Base-by-base conservation (phyloP, 2,888 invertebrate species). In the Colostygia pectinataria region DNA sequence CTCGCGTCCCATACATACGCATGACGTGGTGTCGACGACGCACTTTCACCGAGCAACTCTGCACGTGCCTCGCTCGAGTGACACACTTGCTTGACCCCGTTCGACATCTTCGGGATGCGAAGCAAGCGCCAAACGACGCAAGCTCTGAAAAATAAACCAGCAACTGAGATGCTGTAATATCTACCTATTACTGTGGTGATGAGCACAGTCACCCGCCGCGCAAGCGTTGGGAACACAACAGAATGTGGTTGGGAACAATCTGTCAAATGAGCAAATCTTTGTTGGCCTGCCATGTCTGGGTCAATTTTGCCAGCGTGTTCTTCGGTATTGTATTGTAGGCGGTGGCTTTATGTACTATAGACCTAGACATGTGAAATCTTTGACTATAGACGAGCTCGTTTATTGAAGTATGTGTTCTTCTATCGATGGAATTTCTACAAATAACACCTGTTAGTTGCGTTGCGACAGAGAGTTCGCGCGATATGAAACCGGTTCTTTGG, bases 391-490 rank as follows among this genome's bases (percentile, higher is more conserved):
- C 38, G 41, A 53, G 37, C 40, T 51, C 48, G 38, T 50, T 58
- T 61, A 63, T 60, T 59, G 59, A 57, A 59, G 59, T 56, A 65
- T 56, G 63, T 65, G 65, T 72, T 68, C 59, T 65, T 68, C 73
- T 74, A 72, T 77, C 63, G 68, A 52, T 63, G 74, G 77, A 77
- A 83, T 83, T 82, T 78, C 72, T 75, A 77, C 76, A 77, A 82
- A 80, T 69, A 77, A 76, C 86, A 85, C 81, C 81, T 83, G 87
- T 81, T 71, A 66, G 75, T 83, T 84, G 79, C 83, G 75, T 83
- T 84, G 80, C 83, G 77, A 81, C 77, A 80, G 76, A 68, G 64
- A 71, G 74, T 71, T 69, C 65, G 70, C 66, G 74, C 74, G 77
- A 78, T 77, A 76, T 61, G 61, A 68, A 84, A 87, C 87, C 83